phyloP scores from a whole-genome alignment of 2,797 vertebrate genomes.

The Chelmon rostratus region DNA sequence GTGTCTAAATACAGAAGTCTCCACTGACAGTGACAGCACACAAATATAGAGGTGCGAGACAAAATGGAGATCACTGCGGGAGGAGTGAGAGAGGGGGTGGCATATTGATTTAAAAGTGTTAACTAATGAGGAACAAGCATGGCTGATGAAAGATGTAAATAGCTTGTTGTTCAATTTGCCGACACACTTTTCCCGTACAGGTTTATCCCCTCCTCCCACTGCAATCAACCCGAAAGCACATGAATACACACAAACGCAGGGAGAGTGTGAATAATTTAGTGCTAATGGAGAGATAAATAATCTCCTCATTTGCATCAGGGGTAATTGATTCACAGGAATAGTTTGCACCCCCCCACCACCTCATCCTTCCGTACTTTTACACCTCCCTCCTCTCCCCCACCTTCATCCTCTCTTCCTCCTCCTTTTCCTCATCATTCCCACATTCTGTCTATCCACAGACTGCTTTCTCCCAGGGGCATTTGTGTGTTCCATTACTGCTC shows the following conservation, averaged over 20 bases:
- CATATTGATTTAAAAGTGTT: conserved; percentile 81
- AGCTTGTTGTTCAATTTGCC: conserved; percentile 80
- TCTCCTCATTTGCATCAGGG: conserved; percentile 77
- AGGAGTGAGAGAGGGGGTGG: conserved; percentile 41
- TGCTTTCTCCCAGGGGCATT: conserved; percentile 73
- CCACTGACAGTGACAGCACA: conserved; percentile 4
- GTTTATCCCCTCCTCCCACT: conserved; percentile 55
- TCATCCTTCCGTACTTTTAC: conserved; percentile 26
- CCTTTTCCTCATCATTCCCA: conserved; percentile 71
- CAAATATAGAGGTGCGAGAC: conserved; percentile 56
- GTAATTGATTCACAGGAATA: conserved; percentile 83
- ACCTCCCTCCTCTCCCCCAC: conserved; percentile 25
- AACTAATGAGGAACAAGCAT: conserved; percentile 81
- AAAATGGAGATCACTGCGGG: conserved; percentile 38
- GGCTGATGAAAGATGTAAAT: conserved; percentile 83
- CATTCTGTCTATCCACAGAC: conserved; percentile 74
- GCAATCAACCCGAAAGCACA: conserved; percentile 43
- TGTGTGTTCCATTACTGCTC: conserved; percentile 83
- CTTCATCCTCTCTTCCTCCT: conserved; percentile 54
- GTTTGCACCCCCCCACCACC: conserved; percentile 51
- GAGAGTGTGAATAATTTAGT: conserved; percentile 83
- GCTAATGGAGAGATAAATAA: conserved; percentile 86
- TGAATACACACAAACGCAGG: conserved; percentile 28
- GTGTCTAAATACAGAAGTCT: conserved; percentile 18
- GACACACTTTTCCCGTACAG: conserved; percentile 54